Evolutionary conservation across 2,113 vertebrate genomes (phyloP).

Genomic region (Coptodon rendalli): DNA sequence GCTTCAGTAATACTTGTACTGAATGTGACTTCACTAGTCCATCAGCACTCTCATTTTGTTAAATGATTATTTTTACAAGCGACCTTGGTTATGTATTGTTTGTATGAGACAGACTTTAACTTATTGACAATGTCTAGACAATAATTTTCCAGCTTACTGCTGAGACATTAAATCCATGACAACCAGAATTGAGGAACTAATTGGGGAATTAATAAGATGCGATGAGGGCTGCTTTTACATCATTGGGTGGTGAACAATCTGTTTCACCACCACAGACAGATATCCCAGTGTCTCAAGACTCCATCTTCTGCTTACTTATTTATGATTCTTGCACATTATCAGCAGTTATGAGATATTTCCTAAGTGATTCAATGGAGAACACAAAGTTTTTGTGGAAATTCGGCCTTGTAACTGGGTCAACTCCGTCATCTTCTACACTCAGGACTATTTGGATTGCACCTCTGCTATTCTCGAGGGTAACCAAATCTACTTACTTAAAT

Average conservation of each 20-base stretch:
- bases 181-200: constrained; percentile 29
- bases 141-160: constrained; percentile 42
- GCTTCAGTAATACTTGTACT: background rate
- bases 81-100: background rate
- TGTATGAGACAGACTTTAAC: background rate
- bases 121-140: constrained; percentile 39
- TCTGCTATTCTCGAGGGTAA: background rate
- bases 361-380: constrained; percentile 23
- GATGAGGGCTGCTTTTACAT: constrained; percentile 14
- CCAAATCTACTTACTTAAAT: background rate
- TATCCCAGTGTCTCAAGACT: constrained; percentile 3
- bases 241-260: constrained; percentile 4
- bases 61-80: background rate
- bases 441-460: background rate
- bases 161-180: constrained; percentile 29
- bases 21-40: background rate
- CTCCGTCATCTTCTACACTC: background rate
- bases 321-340: background rate
- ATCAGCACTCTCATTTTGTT: background rate
- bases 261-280: background rate
- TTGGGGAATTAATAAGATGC: constrained; percentile 36
- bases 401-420: constrained; percentile 21
- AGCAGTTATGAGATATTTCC: constrained; percentile 7
- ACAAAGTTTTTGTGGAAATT: constrained; percentile 2
- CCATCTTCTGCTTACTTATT: constrained; percentile 27